Conservation (phyloP, 1,140 invertebrate species). For the Lepidotrigona ventralis region DNA sequence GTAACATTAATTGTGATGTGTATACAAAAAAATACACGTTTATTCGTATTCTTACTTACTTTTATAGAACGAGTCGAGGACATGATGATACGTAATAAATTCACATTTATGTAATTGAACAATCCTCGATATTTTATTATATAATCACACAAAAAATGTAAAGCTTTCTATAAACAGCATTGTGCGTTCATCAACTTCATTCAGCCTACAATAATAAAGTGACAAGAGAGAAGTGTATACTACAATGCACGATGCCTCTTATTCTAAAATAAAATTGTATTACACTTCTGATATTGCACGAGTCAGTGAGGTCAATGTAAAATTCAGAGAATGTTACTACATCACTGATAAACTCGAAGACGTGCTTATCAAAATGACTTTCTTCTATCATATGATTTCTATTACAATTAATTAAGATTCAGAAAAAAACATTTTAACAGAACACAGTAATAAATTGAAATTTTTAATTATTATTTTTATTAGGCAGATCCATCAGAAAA, state of each 20-base stretch:
- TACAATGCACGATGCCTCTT: not conserved
- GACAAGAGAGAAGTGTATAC: not conserved
- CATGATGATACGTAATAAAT: slow-evolving; percentile 8
- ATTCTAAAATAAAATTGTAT: not conserved
- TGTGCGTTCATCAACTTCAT: slow-evolving; percentile 1
- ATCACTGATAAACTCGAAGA: slow-evolving; percentile 65
- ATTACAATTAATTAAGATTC: not conserved
- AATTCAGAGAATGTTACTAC: slow-evolving; percentile 66
- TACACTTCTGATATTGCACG: slow-evolving; percentile 19
- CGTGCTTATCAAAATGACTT: slow-evolving; percentile 41
- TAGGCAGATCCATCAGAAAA: not conserved
- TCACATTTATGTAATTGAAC: slow-evolving; percentile 41
- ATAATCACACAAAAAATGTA: not conserved
- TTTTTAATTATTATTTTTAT: not conserved
- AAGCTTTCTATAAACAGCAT: not conserved
- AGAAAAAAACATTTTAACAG: not conserved
- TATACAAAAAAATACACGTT: not conserved
- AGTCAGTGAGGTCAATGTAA: slow-evolving; percentile 39
- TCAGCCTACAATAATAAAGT: not conserved
- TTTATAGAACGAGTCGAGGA: slow-evolving; percentile 45
- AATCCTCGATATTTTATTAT: slow-evolving; percentile 52
- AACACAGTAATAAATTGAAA: not conserved
- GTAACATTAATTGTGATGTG: not conserved
- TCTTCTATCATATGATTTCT: slow-evolving; percentile 3
- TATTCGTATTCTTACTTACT: slow-evolving; percentile 50